A percentile compares a stretch with the other conserved stretches of the same genome.
Conservation (phyloP, 2,888 invertebrate species). For the Acronicta alni region DNA sequence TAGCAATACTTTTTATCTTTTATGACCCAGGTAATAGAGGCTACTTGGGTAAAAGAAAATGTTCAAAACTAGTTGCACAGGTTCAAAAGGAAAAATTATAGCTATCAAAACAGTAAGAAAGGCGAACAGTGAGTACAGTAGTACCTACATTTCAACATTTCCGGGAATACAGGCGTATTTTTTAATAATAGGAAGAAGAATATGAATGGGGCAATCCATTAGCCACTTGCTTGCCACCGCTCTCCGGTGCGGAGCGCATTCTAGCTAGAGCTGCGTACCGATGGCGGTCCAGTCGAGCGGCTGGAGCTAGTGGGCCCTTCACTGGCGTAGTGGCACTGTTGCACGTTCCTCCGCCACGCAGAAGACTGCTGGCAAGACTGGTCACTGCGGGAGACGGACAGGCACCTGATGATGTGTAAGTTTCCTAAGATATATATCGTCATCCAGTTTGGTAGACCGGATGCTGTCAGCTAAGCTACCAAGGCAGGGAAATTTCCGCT, state of each 20-base stretch:
- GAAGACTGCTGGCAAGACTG: constrained; percentile 91
- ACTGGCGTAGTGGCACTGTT: constrained; percentile 86
- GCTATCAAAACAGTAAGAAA: too few species aligned
- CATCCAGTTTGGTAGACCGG: too few species aligned
- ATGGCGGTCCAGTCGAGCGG: constrained; percentile 91
- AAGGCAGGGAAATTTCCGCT: too few species aligned
- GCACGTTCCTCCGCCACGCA: constrained; percentile 89
- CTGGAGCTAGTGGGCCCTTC: constrained; percentile 86
- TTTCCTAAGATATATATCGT: constrained; percentile 16
- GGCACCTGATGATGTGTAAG: constrained; percentile 90
- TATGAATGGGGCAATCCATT: constrained; percentile 96
- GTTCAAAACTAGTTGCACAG: too few species aligned
- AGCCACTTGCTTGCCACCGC: constrained; percentile 86
- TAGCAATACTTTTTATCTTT: too few species aligned
- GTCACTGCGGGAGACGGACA: constrained; percentile 94
- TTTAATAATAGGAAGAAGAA: constrained; percentile 91
- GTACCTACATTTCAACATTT: too few species aligned
- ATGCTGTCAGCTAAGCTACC: too few species aligned
- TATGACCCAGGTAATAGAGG: too few species aligned
- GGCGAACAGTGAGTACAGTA: too few species aligned
- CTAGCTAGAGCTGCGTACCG: constrained; percentile 90
- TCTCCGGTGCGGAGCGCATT: constrained; percentile 80
- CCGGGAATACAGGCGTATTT: not conserved
- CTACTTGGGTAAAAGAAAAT: too few species aligned
- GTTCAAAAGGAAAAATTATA: too few species aligned